These are phyloP conservation scores for Meteorus sp. DNA, from an alignment of 1,140 invertebrate species.

Conservation along the genomic window DNA sequence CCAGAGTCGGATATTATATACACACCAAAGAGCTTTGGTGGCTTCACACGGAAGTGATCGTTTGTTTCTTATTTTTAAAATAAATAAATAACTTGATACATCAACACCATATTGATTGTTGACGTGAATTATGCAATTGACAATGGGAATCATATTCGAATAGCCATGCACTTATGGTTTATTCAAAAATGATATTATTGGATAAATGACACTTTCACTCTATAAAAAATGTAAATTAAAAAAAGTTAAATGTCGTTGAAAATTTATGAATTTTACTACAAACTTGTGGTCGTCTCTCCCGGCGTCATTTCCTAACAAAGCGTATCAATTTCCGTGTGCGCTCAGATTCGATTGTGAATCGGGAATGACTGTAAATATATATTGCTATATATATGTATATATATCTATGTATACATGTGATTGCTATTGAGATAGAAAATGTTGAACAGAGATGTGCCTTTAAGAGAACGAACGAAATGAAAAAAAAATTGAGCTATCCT, in stretches of 20 bases:
- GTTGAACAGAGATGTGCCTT: not conserved
- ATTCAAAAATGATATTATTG: too few species aligned
- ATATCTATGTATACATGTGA: not conserved
- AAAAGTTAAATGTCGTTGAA: too few species aligned
- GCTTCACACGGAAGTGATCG: too few species aligned
- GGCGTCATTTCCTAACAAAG: slow-evolving; percentile 32
- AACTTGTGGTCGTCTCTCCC: slow-evolving; percentile 16
- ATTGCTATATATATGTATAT: not conserved
- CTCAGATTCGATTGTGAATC: slow-evolving; percentile 2
- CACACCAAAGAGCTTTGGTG: too few species aligned
- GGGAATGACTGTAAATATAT: too few species aligned
- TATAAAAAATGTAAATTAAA: too few species aligned
- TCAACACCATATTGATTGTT: slow-evolving; percentile 6
- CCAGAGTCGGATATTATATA: slow-evolving; percentile 20
- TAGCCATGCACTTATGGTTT: too few species aligned
- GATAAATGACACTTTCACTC: too few species aligned
- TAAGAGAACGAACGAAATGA: too few species aligned
- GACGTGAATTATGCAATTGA: not conserved
- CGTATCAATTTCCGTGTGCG: slow-evolving; percentile 19
- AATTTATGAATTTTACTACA: too few species aligned
- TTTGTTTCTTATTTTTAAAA: too few species aligned
- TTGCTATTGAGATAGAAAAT: not conserved
- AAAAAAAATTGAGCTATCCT: too few species aligned
- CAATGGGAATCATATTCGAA: not conserved
- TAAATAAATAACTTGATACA: not conserved